phyloP scores from a whole-genome alignment of 1,140 invertebrate genomes.

The Zophobas morio region DNA sequence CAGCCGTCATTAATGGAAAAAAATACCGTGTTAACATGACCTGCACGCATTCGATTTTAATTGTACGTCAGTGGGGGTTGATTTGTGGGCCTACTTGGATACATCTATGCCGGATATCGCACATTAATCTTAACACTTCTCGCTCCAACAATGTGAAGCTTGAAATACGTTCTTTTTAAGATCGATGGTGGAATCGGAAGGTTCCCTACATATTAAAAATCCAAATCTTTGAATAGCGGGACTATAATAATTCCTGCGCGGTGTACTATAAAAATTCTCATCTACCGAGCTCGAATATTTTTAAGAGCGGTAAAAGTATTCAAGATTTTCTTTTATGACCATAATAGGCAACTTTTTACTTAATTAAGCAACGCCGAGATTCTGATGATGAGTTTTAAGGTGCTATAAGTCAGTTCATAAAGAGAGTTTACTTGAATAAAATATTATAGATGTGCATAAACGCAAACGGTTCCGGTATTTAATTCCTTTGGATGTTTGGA shows the following conservation, averaged over 20 bases:
- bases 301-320: constrained; percentile 1
- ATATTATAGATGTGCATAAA: not conserved
- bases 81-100: constrained; percentile 38
- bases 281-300: not conserved
- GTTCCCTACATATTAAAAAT: constrained; percentile 4
- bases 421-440: not conserved
- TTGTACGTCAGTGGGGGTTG: constrained; percentile 28
- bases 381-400: constrained; percentile 10
- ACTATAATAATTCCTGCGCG: constrained; percentile 8
- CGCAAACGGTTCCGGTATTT: not conserved
- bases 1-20: constrained; percentile 3
- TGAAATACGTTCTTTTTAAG: constrained; percentile 30
- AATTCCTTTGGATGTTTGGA: not conserved
- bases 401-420: not conserved
- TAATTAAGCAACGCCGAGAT: constrained; percentile 32
- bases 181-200: constrained; percentile 8
- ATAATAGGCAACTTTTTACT: constrained; percentile 14
- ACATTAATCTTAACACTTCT: constrained; percentile 27
- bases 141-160: not conserved
- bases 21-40: constrained; percentile 34
- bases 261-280: constrained; percentile 11
- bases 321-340: constrained; percentile 21
- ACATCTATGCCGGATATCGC: constrained; percentile 31
- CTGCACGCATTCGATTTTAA: constrained; percentile 33
- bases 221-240: constrained; percentile 6